Percentiles rank a stretch among this genome's conserved stretches.
phyloP scores from a whole-genome alignment of 2,113 vertebrate species.

The Malurus cyaneus region DNA sequence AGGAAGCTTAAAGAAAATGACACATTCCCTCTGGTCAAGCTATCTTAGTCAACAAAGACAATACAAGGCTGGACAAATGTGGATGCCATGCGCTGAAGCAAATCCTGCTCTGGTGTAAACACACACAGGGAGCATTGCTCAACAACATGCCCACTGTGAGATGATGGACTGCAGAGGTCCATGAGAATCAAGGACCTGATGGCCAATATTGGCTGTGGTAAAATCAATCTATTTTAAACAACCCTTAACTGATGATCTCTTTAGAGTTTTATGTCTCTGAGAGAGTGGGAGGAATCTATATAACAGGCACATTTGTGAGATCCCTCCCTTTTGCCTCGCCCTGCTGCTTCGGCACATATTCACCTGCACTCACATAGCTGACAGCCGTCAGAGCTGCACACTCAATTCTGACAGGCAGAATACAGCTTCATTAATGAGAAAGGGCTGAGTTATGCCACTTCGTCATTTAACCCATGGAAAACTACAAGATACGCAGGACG shows the following conservation, averaged over 20 bases:
- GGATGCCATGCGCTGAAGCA: conserved; percentile 63
- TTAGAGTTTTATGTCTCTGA: not conserved
- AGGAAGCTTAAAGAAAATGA: conserved; percentile 50
- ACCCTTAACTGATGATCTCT: not conserved
- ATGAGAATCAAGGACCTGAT: not conserved
- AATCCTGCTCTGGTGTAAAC: conserved; percentile 32
- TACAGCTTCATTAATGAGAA: conserved; percentile 62
- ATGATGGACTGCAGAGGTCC: not conserved
- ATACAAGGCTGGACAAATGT: conserved; percentile 34
- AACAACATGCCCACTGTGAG: conserved; percentile 13
- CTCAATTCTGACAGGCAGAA: conserved; percentile 64
- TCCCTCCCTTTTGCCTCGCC: not conserved
- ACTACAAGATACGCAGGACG: conserved; percentile 75
- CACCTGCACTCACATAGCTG: conserved; percentile 38
- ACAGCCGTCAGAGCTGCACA: conserved; percentile 52
- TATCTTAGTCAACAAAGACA: conserved; percentile 68
- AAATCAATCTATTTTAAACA: conserved; percentile 5
- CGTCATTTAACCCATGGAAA: conserved; percentile 66
- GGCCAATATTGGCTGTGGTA: not conserved
- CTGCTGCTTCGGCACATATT: not conserved
- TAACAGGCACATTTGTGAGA: rapidly evolving
- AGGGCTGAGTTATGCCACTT: conserved; percentile 49
- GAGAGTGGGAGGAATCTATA: not conserved
- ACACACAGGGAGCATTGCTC: conserved; percentile 29
- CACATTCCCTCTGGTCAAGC: conserved; percentile 56